phyloP scores from a whole-genome alignment of 2,888 invertebrate genomes.

The Allophyes oxyacanthae region DNA sequence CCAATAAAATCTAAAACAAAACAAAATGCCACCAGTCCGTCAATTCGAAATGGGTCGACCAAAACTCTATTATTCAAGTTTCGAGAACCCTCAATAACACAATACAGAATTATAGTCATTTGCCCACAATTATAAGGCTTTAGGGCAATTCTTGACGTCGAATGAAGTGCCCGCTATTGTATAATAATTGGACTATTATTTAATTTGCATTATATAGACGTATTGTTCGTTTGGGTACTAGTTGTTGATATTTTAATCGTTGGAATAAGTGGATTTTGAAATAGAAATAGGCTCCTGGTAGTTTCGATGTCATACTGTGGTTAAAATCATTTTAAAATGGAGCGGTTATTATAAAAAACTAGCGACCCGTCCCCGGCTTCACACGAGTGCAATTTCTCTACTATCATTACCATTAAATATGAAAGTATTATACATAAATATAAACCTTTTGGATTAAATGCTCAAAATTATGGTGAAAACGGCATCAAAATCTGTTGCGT shows the following conservation, averaged over 20 bases:
- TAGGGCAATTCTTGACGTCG: slow-evolving; percentile 51
- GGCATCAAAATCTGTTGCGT: too few species aligned
- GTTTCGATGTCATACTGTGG: neutral
- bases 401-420: too few species aligned
- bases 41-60: slow-evolving; percentile 35
- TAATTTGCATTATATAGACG: slow-evolving; percentile 39
- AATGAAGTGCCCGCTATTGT: slow-evolving; percentile 48
- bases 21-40: slow-evolving; percentile 18
- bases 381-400: too few species aligned
- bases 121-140: slow-evolving; percentile 54
- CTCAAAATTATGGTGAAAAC: too few species aligned
- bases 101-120: slow-evolving; percentile 59
- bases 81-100: slow-evolving; percentile 42
- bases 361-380: too few species aligned
- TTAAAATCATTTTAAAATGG: too few species aligned
- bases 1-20: slow-evolving; percentile 17
- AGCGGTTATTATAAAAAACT: too few species aligned
- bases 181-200: slow-evolving; percentile 53
- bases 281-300: neutral
- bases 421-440: too few species aligned
- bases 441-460: too few species aligned
- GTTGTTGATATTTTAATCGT: neutral
- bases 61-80: slow-evolving; percentile 43
- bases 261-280: neutral
- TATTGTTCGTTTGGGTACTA: slow-evolving; percentile 26